phyloP scores from a whole-genome alignment of 1,140 invertebrate species.

The Pseudobourletiella spinata region DNA sequence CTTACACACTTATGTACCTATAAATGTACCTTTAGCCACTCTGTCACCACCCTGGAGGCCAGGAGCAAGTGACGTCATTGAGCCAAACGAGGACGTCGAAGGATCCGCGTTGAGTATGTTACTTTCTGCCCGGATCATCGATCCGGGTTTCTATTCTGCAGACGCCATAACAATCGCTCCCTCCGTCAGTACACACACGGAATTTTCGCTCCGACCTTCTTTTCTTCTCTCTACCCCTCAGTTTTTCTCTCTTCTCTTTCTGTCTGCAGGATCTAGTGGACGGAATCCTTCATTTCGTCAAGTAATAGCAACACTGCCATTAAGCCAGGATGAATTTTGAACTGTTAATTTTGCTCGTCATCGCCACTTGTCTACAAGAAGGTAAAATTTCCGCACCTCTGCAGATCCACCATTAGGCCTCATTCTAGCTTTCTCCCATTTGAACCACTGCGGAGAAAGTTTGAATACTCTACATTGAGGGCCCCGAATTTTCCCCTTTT shows the following conservation, averaged over 20 bases:
- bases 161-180: not conserved
- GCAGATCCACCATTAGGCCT: too few species aligned
- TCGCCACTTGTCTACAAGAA: not conserved
- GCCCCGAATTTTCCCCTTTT: not conserved
- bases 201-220: not conserved
- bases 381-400: too few species aligned
- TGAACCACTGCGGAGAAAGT: not conserved
- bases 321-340: conserved; percentile 2
- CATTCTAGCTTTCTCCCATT: not conserved
- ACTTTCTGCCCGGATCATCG: conserved; percentile 6
- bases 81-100: not conserved
- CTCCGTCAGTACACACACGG: not conserved
- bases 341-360: not conserved
- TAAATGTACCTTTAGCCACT: too few species aligned
- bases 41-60: too few species aligned
- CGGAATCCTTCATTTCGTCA: not conserved
- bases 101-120: not conserved
- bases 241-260: conserved; percentile 1
- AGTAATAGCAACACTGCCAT: not conserved
- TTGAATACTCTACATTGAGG: not conserved
- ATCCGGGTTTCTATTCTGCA: not conserved
- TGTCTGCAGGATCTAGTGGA: not conserved
- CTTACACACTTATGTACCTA: too few species aligned
- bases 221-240: not conserved
- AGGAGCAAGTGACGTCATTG: not conserved